Conservation (phyloP, 2,888 invertebrate genomes). For the Sminthurides aquaticus region DNA sequence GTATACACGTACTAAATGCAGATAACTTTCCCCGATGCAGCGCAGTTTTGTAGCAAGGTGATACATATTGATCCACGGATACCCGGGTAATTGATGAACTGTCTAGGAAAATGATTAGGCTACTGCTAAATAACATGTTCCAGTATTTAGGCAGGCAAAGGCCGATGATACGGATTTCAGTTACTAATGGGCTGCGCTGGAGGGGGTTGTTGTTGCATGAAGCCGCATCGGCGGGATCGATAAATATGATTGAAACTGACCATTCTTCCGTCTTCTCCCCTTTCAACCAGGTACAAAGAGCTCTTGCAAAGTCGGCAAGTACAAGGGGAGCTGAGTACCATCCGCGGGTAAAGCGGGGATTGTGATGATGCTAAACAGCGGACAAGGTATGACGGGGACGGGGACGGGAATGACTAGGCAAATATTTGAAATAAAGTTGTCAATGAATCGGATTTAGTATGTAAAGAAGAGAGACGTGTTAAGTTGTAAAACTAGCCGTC, state of each 20-base stretch:
- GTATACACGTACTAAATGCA: no score
- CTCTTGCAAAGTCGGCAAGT: no score
- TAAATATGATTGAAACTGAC: not conserved
- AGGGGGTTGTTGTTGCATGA: not conserved
- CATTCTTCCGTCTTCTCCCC: not conserved
- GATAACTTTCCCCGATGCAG: not conserved
- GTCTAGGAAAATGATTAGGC: not conserved
- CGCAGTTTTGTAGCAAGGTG: not conserved
- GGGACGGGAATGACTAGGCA: slow-evolving; percentile 3
- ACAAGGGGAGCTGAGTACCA: no score
- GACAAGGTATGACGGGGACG: no score
- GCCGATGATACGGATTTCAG: not conserved
- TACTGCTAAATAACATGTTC: not conserved
- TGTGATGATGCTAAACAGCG: no score
- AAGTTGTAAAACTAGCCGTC: no score
- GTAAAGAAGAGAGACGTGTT: not conserved
- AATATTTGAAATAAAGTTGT: slow-evolving; percentile 8
- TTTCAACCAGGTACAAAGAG: no score
- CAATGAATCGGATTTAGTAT: not conserved
- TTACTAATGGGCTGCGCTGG: not conserved
- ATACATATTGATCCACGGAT: not conserved
- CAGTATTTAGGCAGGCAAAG: not conserved
- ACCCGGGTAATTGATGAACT: not conserved
- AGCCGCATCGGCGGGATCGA: not conserved
- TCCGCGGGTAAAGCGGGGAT: no score